phyloP scores from a whole-genome alignment of 2,113 vertebrate genomes.

The Elachura formosa region DNA sequence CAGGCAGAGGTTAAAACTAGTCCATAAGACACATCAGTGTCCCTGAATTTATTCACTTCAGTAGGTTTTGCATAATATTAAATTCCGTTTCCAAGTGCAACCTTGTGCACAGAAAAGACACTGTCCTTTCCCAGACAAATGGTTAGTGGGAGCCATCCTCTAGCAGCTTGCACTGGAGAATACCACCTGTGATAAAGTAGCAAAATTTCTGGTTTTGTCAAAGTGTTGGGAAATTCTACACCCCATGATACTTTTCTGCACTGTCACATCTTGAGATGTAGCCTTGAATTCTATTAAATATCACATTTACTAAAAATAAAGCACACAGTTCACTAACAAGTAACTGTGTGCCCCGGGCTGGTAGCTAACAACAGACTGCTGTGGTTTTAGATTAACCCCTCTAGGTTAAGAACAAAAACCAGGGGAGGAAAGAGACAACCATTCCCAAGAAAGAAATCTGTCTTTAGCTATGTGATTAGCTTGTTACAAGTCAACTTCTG shows the following conservation, averaged over 20 bases:
- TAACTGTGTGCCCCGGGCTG: neutral
- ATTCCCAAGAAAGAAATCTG: neutral
- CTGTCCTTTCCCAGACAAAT: neutral
- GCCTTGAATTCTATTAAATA: neutral
- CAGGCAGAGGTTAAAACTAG: neutral
- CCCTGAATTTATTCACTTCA: neutral
- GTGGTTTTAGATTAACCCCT: neutral
- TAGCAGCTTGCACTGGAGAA: neutral
- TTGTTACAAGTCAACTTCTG: neutral
- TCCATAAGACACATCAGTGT: neutral
- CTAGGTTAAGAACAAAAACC: neutral
- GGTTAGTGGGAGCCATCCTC: accelerated
- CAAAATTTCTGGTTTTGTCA: neutral
- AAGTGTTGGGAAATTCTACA: neutral
- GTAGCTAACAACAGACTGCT: neutral
- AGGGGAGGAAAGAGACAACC: neutral
- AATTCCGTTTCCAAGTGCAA: neutral
- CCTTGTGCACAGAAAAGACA: neutral
- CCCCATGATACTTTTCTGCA: neutral
- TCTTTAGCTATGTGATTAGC: neutral
- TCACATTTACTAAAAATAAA: neutral
- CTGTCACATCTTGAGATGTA: neutral
- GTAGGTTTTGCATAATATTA: neutral
- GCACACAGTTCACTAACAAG: neutral
- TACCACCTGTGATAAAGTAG: neutral